Evolutionary conservation across 1,140 invertebrate genomes (phyloP).

Genomic region (Eueides isabella): DNA sequence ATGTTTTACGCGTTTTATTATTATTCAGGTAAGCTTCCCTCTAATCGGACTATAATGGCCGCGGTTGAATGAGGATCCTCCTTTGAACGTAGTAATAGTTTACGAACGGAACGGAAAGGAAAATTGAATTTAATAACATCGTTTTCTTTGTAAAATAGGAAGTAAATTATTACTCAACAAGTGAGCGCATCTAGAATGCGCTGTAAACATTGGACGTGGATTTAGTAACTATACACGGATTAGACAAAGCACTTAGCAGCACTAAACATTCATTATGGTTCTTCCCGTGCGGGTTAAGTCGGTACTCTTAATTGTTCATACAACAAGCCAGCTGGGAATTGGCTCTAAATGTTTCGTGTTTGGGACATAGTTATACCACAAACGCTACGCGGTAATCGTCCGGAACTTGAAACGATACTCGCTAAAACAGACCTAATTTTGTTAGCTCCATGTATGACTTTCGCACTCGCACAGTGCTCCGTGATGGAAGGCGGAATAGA

Average conservation of each 20-base stretch:
- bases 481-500: slow-evolving; percentile 73
- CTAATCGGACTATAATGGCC: slow-evolving; percentile 56
- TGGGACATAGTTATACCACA: slow-evolving; percentile 68
- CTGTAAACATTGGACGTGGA: slow-evolving; percentile 36
- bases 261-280: slow-evolving; percentile 75
- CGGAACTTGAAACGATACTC: slow-evolving; percentile 40
- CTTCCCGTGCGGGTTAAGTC: slow-evolving; percentile 67
- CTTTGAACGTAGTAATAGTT: slow-evolving; percentile 60
- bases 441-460: slow-evolving; percentile 56
- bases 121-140: slow-evolving; percentile 32
- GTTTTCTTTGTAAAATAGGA: slow-evolving; percentile 21
- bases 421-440: slow-evolving; percentile 61
- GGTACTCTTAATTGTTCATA: slow-evolving; percentile 79
- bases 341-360: slow-evolving; percentile 75
- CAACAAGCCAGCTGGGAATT: slow-evolving; percentile 77
- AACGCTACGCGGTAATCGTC: slow-evolving; percentile 64
- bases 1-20: slow-evolving; percentile 76
- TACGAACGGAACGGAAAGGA: slow-evolving; percentile 32
- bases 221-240: slow-evolving; percentile 26
- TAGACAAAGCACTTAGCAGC: slow-evolving; percentile 40
- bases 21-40: slow-evolving; percentile 73
- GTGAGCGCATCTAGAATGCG: slow-evolving; percentile 30
- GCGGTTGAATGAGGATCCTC: slow-evolving; percentile 61
- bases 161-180: slow-evolving; percentile 49
- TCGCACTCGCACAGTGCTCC: slow-evolving; percentile 40